Evolutionary conservation across 1,140 invertebrate species (phyloP).

Genomic region (Hyles euphorbiae): DNA sequence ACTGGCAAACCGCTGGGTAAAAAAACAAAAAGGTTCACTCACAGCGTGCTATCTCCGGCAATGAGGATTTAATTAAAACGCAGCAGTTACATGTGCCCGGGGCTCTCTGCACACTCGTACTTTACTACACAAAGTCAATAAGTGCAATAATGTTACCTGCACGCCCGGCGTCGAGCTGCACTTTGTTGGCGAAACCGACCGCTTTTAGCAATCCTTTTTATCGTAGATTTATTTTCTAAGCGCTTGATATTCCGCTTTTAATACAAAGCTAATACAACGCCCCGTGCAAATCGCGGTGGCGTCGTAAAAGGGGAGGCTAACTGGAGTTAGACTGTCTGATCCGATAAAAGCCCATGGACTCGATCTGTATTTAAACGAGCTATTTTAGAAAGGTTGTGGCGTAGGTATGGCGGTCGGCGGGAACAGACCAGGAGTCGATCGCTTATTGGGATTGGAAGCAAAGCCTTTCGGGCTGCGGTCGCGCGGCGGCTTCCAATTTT

Average conservation of each 20-base stretch:
- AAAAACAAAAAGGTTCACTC: constrained; percentile 30
- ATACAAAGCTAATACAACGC: no score
- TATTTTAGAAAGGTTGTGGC: constrained; percentile 34
- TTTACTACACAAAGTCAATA: constrained; percentile 1
- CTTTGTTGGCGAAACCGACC: constrained; percentile 14
- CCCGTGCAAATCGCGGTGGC: background rate
- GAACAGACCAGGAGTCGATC: constrained; percentile 33
- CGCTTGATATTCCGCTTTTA: constrained; percentile 14
- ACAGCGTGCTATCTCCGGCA: constrained; percentile 37
- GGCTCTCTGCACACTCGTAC: constrained; percentile 10
- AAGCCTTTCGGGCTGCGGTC: constrained; percentile 33
- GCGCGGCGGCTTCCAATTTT: constrained; percentile 42
- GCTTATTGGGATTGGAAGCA: constrained; percentile 47
- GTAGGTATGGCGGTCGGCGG: constrained; percentile 17
- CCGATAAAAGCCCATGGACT: constrained; percentile 44
- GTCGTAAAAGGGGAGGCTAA: constrained; percentile 3
- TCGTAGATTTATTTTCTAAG: constrained; percentile 35
- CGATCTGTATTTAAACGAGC: constrained; percentile 39
- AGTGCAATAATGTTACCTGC: background rate
- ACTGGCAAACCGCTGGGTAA: constrained; percentile 29
- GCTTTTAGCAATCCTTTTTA: constrained; percentile 27
- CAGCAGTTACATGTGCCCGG: constrained; percentile 32
- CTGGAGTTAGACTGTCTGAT: constrained; percentile 43
- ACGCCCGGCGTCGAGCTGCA: constrained; percentile 2
- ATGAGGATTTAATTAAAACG: constrained; percentile 58